phyloP scores from a whole-genome alignment of 1,140 invertebrate genomes.

The Drosophila sp. region DNA sequence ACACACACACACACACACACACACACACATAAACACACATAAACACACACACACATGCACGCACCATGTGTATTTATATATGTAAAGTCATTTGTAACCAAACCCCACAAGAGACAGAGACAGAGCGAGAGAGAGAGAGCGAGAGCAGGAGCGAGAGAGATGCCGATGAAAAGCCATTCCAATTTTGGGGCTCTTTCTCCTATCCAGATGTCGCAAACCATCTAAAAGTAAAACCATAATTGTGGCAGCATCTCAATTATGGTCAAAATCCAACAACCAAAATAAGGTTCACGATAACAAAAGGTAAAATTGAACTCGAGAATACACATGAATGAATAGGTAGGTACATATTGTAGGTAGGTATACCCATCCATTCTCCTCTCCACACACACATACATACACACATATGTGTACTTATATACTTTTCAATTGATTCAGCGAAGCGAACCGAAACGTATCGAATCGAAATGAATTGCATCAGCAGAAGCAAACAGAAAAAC shows the following conservation, averaged over 20 bases:
- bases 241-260: constrained; percentile 9
- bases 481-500: not conserved
- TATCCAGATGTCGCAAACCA: not conserved
- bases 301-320: not conserved
- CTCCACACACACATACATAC: not conserved
- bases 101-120: not conserved
- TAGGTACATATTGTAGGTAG: no score
- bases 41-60: not conserved
- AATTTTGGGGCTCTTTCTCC: not conserved
- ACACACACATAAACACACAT: no score
- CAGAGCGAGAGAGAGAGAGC: not conserved
- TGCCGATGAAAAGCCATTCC: no score
- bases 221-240: not conserved
- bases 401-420: no score
- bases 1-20: not conserved
- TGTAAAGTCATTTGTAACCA: not conserved
- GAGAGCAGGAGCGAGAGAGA: no score
- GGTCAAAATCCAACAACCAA: not conserved
- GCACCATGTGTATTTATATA: not conserved
- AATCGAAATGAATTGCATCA: constrained; percentile 1
- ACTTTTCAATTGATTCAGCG: not conserved
- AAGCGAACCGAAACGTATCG: not conserved
- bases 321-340: not conserved
- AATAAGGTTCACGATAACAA: not conserved
- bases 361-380: no score